phyloP scores from a whole-genome alignment of 2,888 invertebrate species.

The Nomada fucata region DNA sequence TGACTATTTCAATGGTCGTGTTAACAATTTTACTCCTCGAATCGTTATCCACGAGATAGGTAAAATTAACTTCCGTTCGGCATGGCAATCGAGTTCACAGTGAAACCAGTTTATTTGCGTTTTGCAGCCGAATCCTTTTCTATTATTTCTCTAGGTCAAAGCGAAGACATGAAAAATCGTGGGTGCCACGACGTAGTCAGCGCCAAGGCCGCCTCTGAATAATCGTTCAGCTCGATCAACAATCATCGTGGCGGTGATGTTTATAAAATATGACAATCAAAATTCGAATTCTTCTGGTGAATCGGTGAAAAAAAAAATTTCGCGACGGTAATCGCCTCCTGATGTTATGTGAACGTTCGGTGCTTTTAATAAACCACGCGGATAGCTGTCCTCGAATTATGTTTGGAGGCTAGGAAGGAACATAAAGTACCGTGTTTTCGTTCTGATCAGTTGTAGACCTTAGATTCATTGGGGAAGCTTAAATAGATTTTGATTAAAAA shows the following conservation, averaged over 20 bases:
- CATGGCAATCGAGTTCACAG: conserved; percentile 11
- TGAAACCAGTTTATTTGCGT: conserved; percentile 50
- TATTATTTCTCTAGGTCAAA: conserved; percentile 50
- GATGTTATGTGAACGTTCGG: too few relatives aligned
- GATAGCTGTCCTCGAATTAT: neutral
- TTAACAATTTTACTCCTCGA: neutral
- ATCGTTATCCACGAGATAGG: neutral
- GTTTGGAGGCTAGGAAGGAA: neutral
- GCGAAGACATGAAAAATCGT: conserved; percentile 59
- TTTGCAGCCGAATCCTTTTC: conserved; percentile 28
- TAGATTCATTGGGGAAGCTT: too few relatives aligned
- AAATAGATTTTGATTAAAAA: too few relatives aligned
- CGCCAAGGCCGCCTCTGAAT: conserved; percentile 46
- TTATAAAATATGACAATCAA: conserved; percentile 71
- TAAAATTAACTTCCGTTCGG: conserved; percentile 5
- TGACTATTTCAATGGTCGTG: too few relatives aligned
- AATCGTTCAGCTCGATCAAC: conserved; percentile 52
- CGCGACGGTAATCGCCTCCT: neutral
- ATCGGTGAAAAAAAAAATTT: conserved; percentile 17
- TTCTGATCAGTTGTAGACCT: neutral
- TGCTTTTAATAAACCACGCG: conserved; percentile 4
- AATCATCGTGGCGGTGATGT: conserved; percentile 49
- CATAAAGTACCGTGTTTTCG: neutral
- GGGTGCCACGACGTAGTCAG: conserved; percentile 1
- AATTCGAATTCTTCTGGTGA: conserved; percentile 21